Percentiles rank a stretch among this genome's conserved stretches.
Evolutionary conservation across 2,888 invertebrate genomes (phyloP).

Genomic region (Alviniconcha strummeri): DNA sequence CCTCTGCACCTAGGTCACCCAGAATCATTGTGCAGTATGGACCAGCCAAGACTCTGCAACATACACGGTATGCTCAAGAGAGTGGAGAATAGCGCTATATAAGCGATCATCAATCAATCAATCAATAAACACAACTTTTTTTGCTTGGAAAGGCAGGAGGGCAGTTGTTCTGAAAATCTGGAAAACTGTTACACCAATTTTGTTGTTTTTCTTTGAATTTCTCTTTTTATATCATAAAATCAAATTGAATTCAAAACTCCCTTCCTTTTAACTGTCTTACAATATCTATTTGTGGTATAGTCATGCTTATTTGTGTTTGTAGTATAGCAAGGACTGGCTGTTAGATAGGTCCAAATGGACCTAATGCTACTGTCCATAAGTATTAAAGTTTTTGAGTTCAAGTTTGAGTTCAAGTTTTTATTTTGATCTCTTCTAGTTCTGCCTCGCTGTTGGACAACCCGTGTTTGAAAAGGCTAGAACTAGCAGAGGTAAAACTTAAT

Average conservation of each 20-base stretch:
- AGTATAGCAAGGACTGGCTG: too few relatives aligned
- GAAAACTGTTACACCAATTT: neutral
- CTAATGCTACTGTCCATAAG: too few relatives aligned
- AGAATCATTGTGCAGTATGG: conserved; percentile 96
- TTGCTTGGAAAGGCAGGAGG: neutral
- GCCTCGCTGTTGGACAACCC: too few relatives aligned
- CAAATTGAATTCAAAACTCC: too few relatives aligned
- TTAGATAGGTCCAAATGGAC: too few relatives aligned
- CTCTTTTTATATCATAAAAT: neutral
- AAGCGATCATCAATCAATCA: neutral
- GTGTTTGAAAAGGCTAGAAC: neutral
- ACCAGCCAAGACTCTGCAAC: conserved; percentile 87
- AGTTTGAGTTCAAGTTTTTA: too few relatives aligned
- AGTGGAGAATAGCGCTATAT: too few relatives aligned
- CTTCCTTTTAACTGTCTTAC: too few relatives aligned
- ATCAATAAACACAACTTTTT: neutral
- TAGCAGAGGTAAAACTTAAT: neutral
- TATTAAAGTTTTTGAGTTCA: too few relatives aligned
- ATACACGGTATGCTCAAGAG: neutral
- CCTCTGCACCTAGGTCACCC: conserved; percentile 93
- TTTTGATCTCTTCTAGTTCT: too few relatives aligned
- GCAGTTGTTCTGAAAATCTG: neutral
- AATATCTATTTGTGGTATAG: too few relatives aligned
- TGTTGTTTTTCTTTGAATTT: neutral
- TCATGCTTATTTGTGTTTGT: too few relatives aligned